These are phyloP conservation scores for Asbolus verrucosus DNA, from an alignment of 1,140 invertebrate genomes.

Conservation along the genomic window DNA sequence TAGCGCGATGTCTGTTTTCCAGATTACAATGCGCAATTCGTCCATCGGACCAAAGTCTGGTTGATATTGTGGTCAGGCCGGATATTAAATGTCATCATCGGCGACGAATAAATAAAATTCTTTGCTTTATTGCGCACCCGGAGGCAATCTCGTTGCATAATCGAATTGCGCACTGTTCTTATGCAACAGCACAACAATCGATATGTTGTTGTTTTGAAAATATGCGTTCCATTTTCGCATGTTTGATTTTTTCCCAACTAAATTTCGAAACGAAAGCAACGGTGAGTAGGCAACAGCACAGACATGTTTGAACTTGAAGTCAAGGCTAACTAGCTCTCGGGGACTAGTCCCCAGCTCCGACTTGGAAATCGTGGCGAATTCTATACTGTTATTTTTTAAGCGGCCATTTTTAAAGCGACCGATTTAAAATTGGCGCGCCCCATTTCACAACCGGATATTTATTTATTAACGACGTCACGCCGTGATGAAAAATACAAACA, in stretches of 20 bases:
- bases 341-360: conserved; percentile 2
- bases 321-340: conserved; percentile 43
- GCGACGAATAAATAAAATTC: too few species aligned
- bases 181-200: conserved; percentile 26
- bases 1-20: too few species aligned
- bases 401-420: conserved; percentile 16
- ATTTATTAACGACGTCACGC: conserved; percentile 10
- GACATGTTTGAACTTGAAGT: conserved; percentile 42
- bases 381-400: conserved; percentile 22
- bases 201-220: conserved; percentile 26
- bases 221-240: too few species aligned
- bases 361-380: conserved; percentile 8
- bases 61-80: not conserved
- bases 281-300: conserved; percentile 13
- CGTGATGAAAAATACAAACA: conserved; percentile 17
- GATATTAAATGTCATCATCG: conserved; percentile 20
- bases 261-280: too few species aligned
- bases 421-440: too few species aligned
- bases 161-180: not conserved
- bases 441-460: not conserved
- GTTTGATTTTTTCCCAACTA: conserved; percentile 5
- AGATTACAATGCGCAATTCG: not conserved
- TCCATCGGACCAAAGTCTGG: not conserved
- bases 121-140: too few species aligned
- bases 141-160: not conserved